Base-by-base conservation (phyloP, 1,140 invertebrate genomes). In the Oedothorax gibbosus region DNA sequence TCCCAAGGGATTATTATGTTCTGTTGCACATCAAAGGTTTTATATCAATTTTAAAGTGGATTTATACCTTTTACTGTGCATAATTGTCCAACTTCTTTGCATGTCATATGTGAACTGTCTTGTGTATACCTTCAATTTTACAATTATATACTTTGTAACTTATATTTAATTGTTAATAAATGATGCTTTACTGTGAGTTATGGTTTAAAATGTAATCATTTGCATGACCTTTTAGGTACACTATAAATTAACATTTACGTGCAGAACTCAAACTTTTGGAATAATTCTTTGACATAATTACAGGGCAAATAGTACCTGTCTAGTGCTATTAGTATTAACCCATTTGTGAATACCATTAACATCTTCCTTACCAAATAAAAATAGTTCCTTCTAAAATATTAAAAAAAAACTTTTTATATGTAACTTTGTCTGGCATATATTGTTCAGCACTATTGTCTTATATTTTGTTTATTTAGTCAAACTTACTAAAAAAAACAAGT, bases 161-260 rank as follows among this genome's bases (percentile, higher is more conserved):
- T 75, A 66, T 71, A 75, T 75, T 84, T 84, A 73, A 84, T 72
- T 84, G 81, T 84, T 84, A 84, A 84, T 84, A 84, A 84, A 76
- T 60, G 14, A 84, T 57, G 81, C 81, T 84, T 84, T 84, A 84
- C 81, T 84, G 81, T 84, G 81, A 66, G 65, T 9, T 7, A 21
- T n/a, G n/a, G 18, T 12, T 62, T 62, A 18, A 3, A 62, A 18
- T 62, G 1, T 35, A 35, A 35, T 35, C 6, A 62, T 62, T 62
- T 62, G 1, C n/a, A 7, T 60, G 7, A 12, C n/a, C 2, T 60
- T 60, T 60, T 60, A 60, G 57, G n/a, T 14, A 60, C n/a, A 60
- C 6, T 12, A 12, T 12, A 60, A n/a, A 12, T 60, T n/a, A 60
- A 60, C 57, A 60, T 7, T 35, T 1, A 35, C 5, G 35, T 35